Evolutionary conservation across 92 coral and sea anemone species (phyloP).

Genomic region (Parazoanthus darwini): DNA sequence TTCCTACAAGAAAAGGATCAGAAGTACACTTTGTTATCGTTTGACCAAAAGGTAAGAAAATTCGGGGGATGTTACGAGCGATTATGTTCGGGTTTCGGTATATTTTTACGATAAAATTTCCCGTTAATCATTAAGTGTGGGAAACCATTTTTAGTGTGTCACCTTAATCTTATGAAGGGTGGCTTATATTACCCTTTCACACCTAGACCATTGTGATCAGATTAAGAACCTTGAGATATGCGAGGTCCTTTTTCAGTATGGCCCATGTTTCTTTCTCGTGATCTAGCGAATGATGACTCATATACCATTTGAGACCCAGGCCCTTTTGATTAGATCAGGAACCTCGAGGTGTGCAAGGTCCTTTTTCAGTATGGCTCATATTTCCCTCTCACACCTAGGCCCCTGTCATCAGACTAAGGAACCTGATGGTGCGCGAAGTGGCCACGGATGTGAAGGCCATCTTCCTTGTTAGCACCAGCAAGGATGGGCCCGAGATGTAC

Average conservation of each 20-base stretch:
- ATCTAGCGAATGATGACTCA: not conserved
- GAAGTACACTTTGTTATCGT: conserved; percentile 82
- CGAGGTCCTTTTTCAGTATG: not conserved
- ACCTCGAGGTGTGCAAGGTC: not conserved
- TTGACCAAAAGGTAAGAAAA: conserved; percentile 85
- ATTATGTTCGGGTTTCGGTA: too few relatives aligned
- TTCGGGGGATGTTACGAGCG: too few relatives aligned
- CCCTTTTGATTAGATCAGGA: not conserved
- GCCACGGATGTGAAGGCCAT: conserved; percentile 93
- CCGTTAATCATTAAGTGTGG: too few relatives aligned
- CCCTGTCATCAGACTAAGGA: conserved; percentile 86
- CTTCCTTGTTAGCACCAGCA: conserved; percentile 91
- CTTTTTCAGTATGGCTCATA: not conserved
- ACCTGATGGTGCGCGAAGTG: conserved; percentile 94
- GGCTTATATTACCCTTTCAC: not conserved
- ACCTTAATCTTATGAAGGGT: not conserved
- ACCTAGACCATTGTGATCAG: not conserved
- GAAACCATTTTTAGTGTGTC: too few relatives aligned
- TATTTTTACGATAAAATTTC: too few relatives aligned
- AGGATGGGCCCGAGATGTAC: conserved; percentile 94
- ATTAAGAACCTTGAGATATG: too few relatives aligned
- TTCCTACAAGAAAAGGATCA: conserved; percentile 97
- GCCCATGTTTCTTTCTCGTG: not conserved
- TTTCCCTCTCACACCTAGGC: conserved; percentile 57
- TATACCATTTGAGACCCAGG: not conserved